Base-by-base conservation (phyloP, 2,888 invertebrate genomes). In the Euspilapteryx auroguttella region DNA sequence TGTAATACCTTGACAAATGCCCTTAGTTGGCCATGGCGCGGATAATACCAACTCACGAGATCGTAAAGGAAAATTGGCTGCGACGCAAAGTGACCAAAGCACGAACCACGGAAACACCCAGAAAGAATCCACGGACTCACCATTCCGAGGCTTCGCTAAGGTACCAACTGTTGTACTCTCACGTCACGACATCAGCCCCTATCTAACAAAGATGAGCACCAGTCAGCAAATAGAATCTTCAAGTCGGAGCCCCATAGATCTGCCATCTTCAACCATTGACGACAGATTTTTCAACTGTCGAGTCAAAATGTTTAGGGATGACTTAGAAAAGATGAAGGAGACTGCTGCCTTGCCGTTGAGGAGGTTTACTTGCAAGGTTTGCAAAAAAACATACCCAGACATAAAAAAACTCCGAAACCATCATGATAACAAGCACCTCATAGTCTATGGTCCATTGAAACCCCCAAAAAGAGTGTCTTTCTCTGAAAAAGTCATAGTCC, bases 381-480 rank as follows among this genome's bases (percentile, higher is more conserved):
- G 71, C 36, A 44, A 49, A 2, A 71, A 69, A 37, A 36, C 41
- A 0, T 71, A 66, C 32, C 42, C 49, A 0, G 56, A 44, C 14
- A 50, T 53, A 15, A 63, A 53, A 17, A 64, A 56, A 26, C 35
- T 69, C 1, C 34, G 45, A 2, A 65, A 62, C 20, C 73, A 71
- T 27, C 49, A 55, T 14, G 41, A 48, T 15, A 64, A 57, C 3
- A 68, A 69, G 21, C 73, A 73, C 31, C 55, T 57, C 40, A 48
- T 68, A 7, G 43, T 59, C 0, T 55, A 49, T 15, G 47, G 44
- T 20, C 34, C 44, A 1, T 30, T 49, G 9, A 37, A 62, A 27
- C 41, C 55, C 1, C 56, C 45, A 25, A 73, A 71, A 25, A 44
- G 51, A 2, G 73, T 75, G 0, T 66, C 68, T 0, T 73, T 75